Evolutionary conservation across 2,888 invertebrate genomes (phyloP), one percentile per base, ranked within the genome.

Genomic region (Fragum fragum): DNA sequence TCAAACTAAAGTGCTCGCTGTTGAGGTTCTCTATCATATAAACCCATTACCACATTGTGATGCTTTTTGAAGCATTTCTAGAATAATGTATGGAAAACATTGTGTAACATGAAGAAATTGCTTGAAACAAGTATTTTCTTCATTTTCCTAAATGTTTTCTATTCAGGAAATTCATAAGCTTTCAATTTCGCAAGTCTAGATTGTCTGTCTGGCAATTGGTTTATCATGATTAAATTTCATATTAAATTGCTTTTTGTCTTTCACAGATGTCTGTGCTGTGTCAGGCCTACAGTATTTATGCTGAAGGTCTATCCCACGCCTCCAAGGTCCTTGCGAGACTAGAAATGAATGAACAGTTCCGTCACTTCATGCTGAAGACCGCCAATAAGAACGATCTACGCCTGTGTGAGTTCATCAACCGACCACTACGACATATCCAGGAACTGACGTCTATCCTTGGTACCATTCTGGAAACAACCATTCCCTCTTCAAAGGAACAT

Each of bases 401-500:
- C n/a, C 39, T 84, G 73, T 73, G 81, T 71, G 84, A 84, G 18
- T 84, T 84, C 26, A 53, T 84, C 36, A 78, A 81, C 71, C 75
- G 84, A 32, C 84, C 84, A 29, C 73, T 84, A 1, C 68, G 63
- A 32, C 84, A 84, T 53, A 28, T 84, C 26, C 73, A 76, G 28
- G 84, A 81, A 23, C 2, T 79, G 59, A 76, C 70, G 23, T 76
- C 78, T 23, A 32, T 81, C 5, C 69, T 78, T 6, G 57, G 57
- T 28, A 57, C 59, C 16, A 75, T 84, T 28, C 73, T 26, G 7
- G 63, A 63, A 2, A 79, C 84, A 16, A 78, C 76, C 1, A 29
- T 39, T 47, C 69, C 78, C 16, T 29, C 39, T n/a, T 70, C 76
- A 7, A 72, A 68, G 14, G 84, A 78, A 32, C 63, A 78, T 16